Evolutionary conservation across 2,113 vertebrate genomes (phyloP).

Genomic region (Mus spicilegus): DNA sequence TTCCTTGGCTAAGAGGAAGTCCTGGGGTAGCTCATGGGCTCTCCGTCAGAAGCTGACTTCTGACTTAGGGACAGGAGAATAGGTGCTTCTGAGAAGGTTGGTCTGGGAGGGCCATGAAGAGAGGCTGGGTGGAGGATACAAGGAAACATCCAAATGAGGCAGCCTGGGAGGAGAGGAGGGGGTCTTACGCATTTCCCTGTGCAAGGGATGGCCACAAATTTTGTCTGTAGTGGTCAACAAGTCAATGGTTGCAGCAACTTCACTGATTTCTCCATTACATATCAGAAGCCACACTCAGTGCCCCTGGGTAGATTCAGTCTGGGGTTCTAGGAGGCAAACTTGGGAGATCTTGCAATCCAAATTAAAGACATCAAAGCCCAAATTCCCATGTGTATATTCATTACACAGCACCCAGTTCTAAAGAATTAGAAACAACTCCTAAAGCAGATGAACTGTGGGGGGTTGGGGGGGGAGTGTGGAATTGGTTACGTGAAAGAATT

Average conservation of each 20-base stretch:
- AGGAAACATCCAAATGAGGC: no score
- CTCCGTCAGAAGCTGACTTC: background rate
- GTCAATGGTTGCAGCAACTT: background rate
- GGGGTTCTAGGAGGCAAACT: background rate
- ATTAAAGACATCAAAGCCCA: background rate
- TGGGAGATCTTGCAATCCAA: background rate
- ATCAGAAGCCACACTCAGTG: background rate
- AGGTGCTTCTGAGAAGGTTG: background rate
- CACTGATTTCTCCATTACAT: background rate
- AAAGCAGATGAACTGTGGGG: background rate
- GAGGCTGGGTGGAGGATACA: background rate
- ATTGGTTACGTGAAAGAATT: background rate
- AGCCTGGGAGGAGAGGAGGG: no score
- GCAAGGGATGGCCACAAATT: background rate
- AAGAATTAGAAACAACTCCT: background rate
- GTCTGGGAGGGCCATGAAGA: background rate
- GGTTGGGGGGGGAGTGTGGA: background rate
- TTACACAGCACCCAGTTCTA: background rate
- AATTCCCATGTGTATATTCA: background rate
- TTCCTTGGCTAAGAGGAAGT: background rate
- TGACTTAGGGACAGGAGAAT: background rate
- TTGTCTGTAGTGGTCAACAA: background rate
- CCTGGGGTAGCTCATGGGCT: background rate
- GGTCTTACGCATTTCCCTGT: background rate
- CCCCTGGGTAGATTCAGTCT: background rate